phyloP scores from a whole-genome alignment of 2,888 invertebrate genomes.

The Dicyrtomina minuta region DNA sequence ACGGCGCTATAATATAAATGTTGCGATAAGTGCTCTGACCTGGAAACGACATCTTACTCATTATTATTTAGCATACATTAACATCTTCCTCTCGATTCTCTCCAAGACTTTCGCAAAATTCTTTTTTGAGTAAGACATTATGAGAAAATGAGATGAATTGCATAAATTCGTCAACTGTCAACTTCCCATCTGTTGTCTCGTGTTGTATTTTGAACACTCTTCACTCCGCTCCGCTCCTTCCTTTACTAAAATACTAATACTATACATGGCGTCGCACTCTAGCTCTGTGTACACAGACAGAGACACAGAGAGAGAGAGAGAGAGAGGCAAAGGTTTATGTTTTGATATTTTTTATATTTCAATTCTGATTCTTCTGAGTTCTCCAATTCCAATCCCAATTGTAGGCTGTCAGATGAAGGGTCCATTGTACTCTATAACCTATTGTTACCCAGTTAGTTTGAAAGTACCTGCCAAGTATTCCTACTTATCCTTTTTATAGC shows the following conservation, averaged over 20 bases:
- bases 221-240: neutral
- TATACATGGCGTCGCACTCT: no score
- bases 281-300: neutral
- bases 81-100: conserved; percentile 24
- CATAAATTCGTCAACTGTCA: conserved; percentile 32
- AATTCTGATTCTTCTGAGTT: neutral
- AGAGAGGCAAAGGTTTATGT: conserved; percentile 2
- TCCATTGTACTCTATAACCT: conserved; percentile 25
- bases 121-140: neutral
- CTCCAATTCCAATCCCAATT: no score
- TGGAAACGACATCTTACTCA: conserved; percentile 37
- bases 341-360: conserved; percentile 10
- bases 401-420: conserved; percentile 25
- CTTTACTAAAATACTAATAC: no score
- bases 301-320: no score
- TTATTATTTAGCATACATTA: conserved; percentile 30
- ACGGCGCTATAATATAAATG: neutral
- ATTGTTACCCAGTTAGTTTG: conserved; percentile 20
- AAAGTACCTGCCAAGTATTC: conserved; percentile 2
- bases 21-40: conserved; percentile 42
- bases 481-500: neutral
- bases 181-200: conserved; percentile 16
- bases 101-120: conserved; percentile 8
- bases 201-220: neutral
- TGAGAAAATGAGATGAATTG: conserved; percentile 37